Evolutionary conservation across 2,888 invertebrate species (phyloP), one percentile per base, ranked within the genome.

Genomic region (Arenicola marina): DNA sequence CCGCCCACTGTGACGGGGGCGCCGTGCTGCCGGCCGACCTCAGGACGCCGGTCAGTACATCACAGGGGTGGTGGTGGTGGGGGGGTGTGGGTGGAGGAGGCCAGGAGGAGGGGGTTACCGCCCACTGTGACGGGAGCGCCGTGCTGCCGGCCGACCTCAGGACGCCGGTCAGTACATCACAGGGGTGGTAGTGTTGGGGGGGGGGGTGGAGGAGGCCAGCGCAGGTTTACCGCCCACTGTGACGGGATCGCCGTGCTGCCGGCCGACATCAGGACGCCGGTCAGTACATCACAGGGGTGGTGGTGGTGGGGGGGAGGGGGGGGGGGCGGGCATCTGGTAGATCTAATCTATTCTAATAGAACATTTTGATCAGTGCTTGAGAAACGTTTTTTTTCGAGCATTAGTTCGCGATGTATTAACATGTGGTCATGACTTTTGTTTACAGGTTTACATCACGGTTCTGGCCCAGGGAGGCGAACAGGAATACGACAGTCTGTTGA

Each of bases 201-300:
- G n/a, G n/a, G n/a, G n/a, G 0, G 88, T 93, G 26, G 86, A 86
- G 26, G 92, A 94, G 83, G 94, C 95, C 0, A 89, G 89, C 86
- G 79, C 68, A 87, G 91, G 78, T 89, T 87, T 73, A 87, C 87
- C 65, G 86, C 86, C 64, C 94, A 94, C 83, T 70, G 72, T 46
- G 65, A 63, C 26, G 77, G 76, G 0, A 68, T 63, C n/a, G 63
- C 65, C n/a, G 65, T 65, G n/a, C 86, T 94, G 68, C 89, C 91
- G 31, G 95, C 95, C n/a, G 96, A 95, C 86, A 86, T 94, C 72
- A 89, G 94, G 67, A 89, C 89, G 74, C 89, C 92, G 65, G 94
- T 84, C 68, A 45, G 67, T 69, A n/a, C n/a, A n/a, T n/a, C n/a
- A n/a, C n/a, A n/a, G n/a, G n/a, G n/a, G n/a, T n/a, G n/a, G n/a